A percentile compares a stretch with the other conserved stretches of the same genome.
phyloP scores from a whole-genome alignment of 2,113 vertebrate genomes.

The Tychaedon coryphoeus region DNA sequence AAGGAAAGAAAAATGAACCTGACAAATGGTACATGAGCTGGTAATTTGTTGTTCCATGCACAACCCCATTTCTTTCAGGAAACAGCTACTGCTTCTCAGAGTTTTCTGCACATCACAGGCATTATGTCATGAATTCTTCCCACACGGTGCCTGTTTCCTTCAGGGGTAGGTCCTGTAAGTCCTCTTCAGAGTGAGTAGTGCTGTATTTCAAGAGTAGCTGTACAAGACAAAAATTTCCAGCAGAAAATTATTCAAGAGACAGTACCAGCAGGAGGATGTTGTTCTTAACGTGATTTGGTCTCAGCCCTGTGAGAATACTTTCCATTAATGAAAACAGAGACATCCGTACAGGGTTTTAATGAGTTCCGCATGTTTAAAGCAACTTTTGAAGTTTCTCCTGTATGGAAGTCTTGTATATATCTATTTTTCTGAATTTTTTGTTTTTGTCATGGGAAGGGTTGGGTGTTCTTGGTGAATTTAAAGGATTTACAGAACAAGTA shows the following conservation, averaged over 20 bases:
- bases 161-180: not conserved
- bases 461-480: not conserved
- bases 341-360: not conserved
- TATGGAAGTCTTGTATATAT: not conserved
- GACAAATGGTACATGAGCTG: not conserved
- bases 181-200: not conserved
- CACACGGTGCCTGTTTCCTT: accelerated
- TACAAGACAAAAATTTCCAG: not conserved
- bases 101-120: not conserved
- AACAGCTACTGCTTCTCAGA: not conserved
- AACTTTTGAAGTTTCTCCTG: not conserved
- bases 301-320: not conserved
- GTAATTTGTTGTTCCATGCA: not conserved
- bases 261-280: not conserved
- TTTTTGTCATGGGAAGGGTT: too few species aligned
- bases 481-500: not conserved
- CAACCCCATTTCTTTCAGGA: not conserved
- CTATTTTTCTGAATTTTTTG: not conserved
- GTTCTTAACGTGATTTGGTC: not conserved
- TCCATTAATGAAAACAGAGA: not conserved
- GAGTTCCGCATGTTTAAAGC: not conserved
- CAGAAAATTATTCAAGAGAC: not conserved
- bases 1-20: not conserved
- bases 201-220: not conserved
- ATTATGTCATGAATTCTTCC: not conserved